Evolutionary conservation across 2,888 invertebrate species (phyloP), one percentile per base, ranked within the genome.

Genomic region (Zygothrica quintamaculata): DNA sequence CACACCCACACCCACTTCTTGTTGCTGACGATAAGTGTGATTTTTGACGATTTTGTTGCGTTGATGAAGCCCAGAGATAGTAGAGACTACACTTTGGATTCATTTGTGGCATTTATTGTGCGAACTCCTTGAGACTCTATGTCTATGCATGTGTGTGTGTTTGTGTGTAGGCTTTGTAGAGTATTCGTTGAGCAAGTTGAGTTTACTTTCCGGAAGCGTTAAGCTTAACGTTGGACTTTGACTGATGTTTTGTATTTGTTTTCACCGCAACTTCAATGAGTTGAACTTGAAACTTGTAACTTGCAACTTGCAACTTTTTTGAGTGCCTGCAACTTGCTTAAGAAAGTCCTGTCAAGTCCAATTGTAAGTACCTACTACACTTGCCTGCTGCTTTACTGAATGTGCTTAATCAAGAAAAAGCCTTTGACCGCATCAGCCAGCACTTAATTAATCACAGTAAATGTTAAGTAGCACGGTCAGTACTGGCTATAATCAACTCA

Each of bases 11-110:
- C 29, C 25, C 29, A 31, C 37, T 53, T 29, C 25, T 46, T 18
- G 36, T 11, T n/a, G 55, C 67, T 65, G 59, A 61, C 80, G 82
- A 84, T 87, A 87, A 87, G 80, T 87, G 80, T 85, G 80, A 81
- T 84, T 81, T 81, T 87, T 87, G 85, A 82, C 84, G 81, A 82
- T 82, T 82, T 85, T 69, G 71, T 59, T 66, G 70, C 73, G 55
- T 67, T 71, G 78, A 66, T 84, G 62, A 77, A 64, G 62, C 42
- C 57, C 58, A 33, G 58, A 75, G 77, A 77, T 74, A 64, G 59
- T 33, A 33, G 36, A 52, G 37, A 56, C 31, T 55, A 53, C 57
- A n/a, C 47, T 40, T 40, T 15, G 65, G 33, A 65, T 65, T 39
- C 33, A n/a, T 74, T 62, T 84, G 81, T 84, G 80, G 84, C 86